Conservation (phyloP, 2,797 vertebrate species). For the Anolis apletophallus region DNA sequence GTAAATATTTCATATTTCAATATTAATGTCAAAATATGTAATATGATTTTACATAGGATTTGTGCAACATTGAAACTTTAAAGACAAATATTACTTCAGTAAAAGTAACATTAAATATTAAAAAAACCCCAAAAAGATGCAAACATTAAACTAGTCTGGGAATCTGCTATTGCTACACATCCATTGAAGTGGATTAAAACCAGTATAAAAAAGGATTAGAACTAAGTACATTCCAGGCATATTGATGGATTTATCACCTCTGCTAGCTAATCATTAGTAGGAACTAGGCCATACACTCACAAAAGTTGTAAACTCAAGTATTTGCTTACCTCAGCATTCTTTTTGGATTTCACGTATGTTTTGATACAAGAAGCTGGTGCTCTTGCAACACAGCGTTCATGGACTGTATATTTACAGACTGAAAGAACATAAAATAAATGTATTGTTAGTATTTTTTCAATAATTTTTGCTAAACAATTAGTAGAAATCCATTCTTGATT, state of each 20-base stretch:
- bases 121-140: too few relatives aligned
- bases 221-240: background rate
- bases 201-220: too few relatives aligned
- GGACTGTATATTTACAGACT: constrained; percentile 97
- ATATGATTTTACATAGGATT: too few relatives aligned
- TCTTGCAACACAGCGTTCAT: constrained; percentile 90
- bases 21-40: too few relatives aligned
- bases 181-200: too few relatives aligned
- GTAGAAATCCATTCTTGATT: constrained; percentile 52
- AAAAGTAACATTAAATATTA: too few relatives aligned
- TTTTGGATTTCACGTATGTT: constrained; percentile 94
- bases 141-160: too few relatives aligned
- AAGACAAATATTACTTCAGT: too few relatives aligned
- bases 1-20: too few relatives aligned
- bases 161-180: too few relatives aligned
- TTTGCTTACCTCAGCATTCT: constrained; percentile 90
- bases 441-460: constrained; percentile 48
- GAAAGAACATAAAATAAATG: constrained; percentile 52
- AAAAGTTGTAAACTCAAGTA: background rate
- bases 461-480: constrained; percentile 68
- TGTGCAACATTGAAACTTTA: too few relatives aligned
- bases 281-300: background rate
- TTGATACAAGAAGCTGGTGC: constrained; percentile 93
- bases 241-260: background rate
- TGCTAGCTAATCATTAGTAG: background rate